Evolutionary conservation across 2,113 vertebrate species (phyloP).

Genomic region (Campylomormyrus tamandua): DNA sequence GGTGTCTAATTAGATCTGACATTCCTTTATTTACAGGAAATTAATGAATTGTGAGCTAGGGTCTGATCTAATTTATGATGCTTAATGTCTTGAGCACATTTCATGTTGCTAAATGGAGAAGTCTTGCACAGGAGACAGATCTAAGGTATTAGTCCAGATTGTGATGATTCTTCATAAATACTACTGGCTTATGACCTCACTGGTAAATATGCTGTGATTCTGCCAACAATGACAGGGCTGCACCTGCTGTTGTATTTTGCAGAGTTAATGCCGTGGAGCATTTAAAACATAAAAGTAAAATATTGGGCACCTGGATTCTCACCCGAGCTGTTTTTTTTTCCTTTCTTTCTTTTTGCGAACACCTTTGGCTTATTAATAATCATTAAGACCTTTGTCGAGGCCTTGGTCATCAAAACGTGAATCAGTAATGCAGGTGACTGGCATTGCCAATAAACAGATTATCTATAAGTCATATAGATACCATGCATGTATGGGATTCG

Average conservation of each 20-base stretch:
- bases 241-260: neutral
- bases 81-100: conserved; percentile 25
- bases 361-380: neutral
- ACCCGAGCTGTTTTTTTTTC: neutral
- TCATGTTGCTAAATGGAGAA: conserved; percentile 19
- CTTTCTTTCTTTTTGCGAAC: neutral
- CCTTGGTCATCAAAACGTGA: no score
- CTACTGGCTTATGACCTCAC: conserved; percentile 20
- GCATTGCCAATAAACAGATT: no score
- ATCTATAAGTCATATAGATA: neutral
- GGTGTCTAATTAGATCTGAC: conserved; percentile 27
- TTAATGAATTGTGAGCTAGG: conserved; percentile 26
- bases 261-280: neutral
- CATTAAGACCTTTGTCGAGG: no score
- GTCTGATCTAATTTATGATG: conserved; percentile 21
- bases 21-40: conserved; percentile 25
- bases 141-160: conserved; percentile 29
- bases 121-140: conserved; percentile 22
- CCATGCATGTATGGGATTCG: no score
- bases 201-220: conserved; percentile 30
- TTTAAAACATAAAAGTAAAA: neutral
- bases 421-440: no score
- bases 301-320: neutral
- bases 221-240: conserved; percentile 20
- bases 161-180: conserved; percentile 28